These are phyloP conservation scores for Cavia aperea DNA, from an alignment of 2,113 vertebrate genomes.

Conservation along the genomic window DNA sequence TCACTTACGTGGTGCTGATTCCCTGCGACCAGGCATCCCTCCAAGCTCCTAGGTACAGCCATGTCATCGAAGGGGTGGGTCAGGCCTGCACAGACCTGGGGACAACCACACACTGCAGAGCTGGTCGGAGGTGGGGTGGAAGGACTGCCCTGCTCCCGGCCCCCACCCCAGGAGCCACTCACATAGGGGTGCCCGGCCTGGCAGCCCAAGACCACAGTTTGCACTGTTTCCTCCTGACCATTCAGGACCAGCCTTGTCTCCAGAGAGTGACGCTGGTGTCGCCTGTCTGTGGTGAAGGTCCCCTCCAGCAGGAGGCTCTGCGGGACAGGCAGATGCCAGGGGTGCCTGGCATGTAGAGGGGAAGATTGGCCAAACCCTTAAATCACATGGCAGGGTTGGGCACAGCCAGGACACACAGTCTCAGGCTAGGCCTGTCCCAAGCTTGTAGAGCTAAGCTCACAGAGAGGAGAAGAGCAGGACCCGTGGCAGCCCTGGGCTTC, in stretches of 20 bases:
- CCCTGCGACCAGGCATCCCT: constrained; percentile 78
- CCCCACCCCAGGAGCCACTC: constrained; percentile 65
- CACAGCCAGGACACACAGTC: background rate
- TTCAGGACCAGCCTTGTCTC: constrained; percentile 82
- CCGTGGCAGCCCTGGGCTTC: background rate
- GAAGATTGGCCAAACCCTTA: background rate
- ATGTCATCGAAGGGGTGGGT: constrained; percentile 78
- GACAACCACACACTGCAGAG: background rate
- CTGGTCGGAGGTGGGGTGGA: rapidly evolving
- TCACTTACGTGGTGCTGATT: constrained; percentile 74
- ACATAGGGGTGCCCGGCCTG: constrained; percentile 79
- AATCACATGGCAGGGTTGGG: background rate
- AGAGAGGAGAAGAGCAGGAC: background rate
- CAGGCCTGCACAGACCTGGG: constrained; percentile 82
- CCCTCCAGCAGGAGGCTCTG: constrained; percentile 81
- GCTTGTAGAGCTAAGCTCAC: background rate
- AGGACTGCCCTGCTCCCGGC: background rate
- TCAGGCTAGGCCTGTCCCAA: background rate
- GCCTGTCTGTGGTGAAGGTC: constrained; percentile 80
- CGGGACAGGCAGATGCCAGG: constrained; percentile 76
- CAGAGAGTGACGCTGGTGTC: constrained; percentile 78
- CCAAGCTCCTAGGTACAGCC: constrained; percentile 78
- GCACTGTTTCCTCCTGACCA: constrained; percentile 75
- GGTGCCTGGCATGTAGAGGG: constrained; percentile 75
- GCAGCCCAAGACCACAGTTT: constrained; percentile 82